Percentiles rank a stretch among this genome's conserved stretches.
These are phyloP conservation scores for Neodontobutis hainanensis DNA, from an alignment of 2,113 vertebrate species.

Conservation along the genomic window DNA sequence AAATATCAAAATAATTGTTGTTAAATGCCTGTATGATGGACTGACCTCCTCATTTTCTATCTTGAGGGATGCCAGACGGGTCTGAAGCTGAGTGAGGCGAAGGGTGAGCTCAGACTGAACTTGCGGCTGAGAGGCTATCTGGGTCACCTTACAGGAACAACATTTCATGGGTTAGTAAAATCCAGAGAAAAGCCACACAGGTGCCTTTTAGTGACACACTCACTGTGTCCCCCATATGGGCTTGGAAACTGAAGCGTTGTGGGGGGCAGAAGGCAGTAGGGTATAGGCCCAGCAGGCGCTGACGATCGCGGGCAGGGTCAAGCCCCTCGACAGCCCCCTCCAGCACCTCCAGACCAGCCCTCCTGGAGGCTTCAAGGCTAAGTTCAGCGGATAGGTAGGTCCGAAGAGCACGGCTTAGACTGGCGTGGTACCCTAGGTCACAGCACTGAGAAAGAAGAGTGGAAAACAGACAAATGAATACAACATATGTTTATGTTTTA, in stretches of 20 bases:
- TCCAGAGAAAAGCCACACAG: not conserved
- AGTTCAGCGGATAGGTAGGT: conserved; percentile 98
- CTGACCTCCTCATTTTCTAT: conserved; percentile 98
- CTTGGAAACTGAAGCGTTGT: conserved; percentile 92
- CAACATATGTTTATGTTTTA: not conserved
- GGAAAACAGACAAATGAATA: not conserved
- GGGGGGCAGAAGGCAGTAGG: conserved; percentile 95
- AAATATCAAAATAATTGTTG: not conserved
- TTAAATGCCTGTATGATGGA: not conserved
- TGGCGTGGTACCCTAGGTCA: conserved; percentile 97
- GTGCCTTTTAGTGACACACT: conserved; percentile 42
- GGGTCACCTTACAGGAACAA: conserved; percentile 84
- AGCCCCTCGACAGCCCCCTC: conserved; percentile 97
- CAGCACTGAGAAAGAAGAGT: conserved; percentile 82
- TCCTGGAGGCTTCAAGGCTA: conserved; percentile 95
- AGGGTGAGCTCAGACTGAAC: conserved; percentile 94
- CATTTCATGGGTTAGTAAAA: not conserved
- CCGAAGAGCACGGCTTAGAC: conserved; percentile 93
- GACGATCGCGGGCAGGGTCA: conserved; percentile 93
- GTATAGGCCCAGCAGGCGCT: conserved; percentile 97
- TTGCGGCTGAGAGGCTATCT: conserved; percentile 92
- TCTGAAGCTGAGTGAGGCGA: conserved; percentile 94
- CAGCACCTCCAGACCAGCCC: conserved; percentile 96
- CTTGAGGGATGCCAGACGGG: conserved; percentile 92
- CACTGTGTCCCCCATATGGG: conserved; percentile 97